A percentile compares a stretch with the other conserved stretches of the same genome.
phyloP scores from a whole-genome alignment of 2,888 invertebrate genomes.

The Ormyrus pomaceus region DNA sequence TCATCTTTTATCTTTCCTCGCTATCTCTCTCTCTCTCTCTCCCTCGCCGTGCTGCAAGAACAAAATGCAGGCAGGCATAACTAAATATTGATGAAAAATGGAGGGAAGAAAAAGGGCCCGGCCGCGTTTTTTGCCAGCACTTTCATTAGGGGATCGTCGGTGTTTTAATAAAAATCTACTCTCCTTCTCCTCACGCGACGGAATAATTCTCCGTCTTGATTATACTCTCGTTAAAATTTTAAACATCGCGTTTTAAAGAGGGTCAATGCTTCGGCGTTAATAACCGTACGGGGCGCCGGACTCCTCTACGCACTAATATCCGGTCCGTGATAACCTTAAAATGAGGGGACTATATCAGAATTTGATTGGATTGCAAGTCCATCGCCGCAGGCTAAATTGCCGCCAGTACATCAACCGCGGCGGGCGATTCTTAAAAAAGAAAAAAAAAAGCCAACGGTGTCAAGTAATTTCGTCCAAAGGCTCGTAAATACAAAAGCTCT shows the following conservation, averaged over 20 bases:
- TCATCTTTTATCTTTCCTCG: slow-evolving; percentile 65
- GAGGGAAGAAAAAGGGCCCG: neutral
- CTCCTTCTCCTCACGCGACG: too few species aligned
- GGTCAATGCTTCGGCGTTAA: slow-evolving; percentile 45
- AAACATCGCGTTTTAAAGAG: neutral
- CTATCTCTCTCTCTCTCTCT: slow-evolving; percentile 27
- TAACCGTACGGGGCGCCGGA: too few species aligned
- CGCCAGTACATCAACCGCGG: too few species aligned
- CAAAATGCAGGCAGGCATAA: slow-evolving; percentile 23
- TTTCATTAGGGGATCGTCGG: neutral
- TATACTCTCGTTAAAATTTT: too few species aligned
- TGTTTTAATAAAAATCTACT: too few species aligned
- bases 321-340: slow-evolving; percentile 67
- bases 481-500: too few species aligned
- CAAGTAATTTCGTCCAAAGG: too few species aligned
- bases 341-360: slow-evolving; percentile 47
- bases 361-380: slow-evolving; percentile 37
- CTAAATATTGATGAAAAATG: slow-evolving; percentile 47
- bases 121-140: slow-evolving; percentile 1
- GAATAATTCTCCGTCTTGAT: too few species aligned
- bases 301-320: slow-evolving; percentile 64
- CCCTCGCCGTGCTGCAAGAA: slow-evolving; percentile 3
- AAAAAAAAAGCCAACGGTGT: too few species aligned
- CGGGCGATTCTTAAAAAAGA: too few species aligned
- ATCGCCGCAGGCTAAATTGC: neutral